Percentiles rank a stretch among this genome's conserved stretches.
phyloP scores from a whole-genome alignment of 1,140 invertebrate genomes.

The Amyelois transitella region DNA sequence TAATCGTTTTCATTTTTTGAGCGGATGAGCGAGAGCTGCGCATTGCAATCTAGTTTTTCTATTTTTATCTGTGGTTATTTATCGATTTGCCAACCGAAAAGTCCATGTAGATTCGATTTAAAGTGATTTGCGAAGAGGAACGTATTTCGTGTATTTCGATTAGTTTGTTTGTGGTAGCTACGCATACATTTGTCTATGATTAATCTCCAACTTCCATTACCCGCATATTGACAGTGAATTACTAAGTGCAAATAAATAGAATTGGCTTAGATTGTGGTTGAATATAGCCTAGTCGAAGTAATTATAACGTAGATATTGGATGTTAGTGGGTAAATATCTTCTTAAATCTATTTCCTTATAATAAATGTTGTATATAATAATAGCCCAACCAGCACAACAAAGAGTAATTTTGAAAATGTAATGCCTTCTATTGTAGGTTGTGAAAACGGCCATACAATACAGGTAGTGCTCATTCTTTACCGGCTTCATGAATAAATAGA shows the following conservation, averaged over 20 bases:
- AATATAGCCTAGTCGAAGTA: too few relatives aligned
- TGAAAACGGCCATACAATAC: not conserved
- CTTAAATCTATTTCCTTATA: too few relatives aligned
- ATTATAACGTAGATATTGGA: too few relatives aligned
- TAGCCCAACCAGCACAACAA: not conserved
- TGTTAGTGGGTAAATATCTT: too few relatives aligned
- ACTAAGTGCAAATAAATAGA: not conserved
- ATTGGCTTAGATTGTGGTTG: not conserved
- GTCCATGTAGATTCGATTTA: not conserved
- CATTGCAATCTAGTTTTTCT: constrained; percentile 32
- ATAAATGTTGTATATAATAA: not conserved
- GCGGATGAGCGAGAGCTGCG: constrained; percentile 8
- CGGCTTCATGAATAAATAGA: not conserved
- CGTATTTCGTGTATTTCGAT: not conserved
- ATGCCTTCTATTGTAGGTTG: not conserved
- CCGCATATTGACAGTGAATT: not conserved
- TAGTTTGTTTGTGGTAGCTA: not conserved
- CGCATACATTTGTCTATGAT: not conserved
- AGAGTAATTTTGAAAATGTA: not conserved
- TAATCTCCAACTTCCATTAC: not conserved
- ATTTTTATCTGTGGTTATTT: constrained; percentile 40
- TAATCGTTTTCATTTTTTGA: constrained; percentile 55
- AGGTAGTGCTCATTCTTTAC: not conserved
- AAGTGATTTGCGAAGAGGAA: not conserved
- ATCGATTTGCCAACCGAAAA: constrained; percentile 22